Base-by-base conservation (phyloP, 2,797 vertebrate species). In the Zenarchopterus dispar region DNA sequence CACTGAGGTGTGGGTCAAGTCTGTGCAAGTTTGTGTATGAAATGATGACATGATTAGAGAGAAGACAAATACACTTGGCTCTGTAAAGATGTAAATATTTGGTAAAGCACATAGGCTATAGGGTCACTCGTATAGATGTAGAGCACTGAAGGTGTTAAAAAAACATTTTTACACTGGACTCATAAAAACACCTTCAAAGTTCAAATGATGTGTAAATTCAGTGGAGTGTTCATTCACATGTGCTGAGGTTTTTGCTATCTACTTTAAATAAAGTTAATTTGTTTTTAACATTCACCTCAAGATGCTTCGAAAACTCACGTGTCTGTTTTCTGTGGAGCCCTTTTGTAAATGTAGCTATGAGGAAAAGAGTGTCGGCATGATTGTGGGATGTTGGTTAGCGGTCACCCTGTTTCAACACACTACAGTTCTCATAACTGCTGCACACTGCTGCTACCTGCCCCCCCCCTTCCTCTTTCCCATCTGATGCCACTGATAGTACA, bases 321-420 rank as follows among this genome's bases (percentile, higher is more conserved):
- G 80, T 67, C 70, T 52, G 46, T 51, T 50, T 42, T 47, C 31
- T 50, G 44, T 44, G 23, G 45, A 39, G 3, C 45, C 62, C 41
- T 56, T 61, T 62, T 39, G 24, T 49, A 28, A 15, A 33, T 43
- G 33, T 48, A 60, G 67, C 76, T 75, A 62, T 80, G 79, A 84
- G 67, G 76, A 84, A 87, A 61, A 82, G 73, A 81, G 61, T 64
- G 56, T 77, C 67, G 65, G 18, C 59, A 63, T 77, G 70, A 73
- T 73, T 80, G 81, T 72, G 80, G 79, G 79, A 81, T 80, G 63
- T 80, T 70, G 21, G 67, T 64, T 67, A 85, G 84, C 85, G 84
- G 86, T 84, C 76, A 42, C 50, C 81, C 62, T 89, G 84, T 93
- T 91, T 92, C 89, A 83, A 91, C 90, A 91, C 80, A 91, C 85